Conservation (phyloP, 2,888 invertebrate genomes). For the Drosophila algonquin region DNA sequence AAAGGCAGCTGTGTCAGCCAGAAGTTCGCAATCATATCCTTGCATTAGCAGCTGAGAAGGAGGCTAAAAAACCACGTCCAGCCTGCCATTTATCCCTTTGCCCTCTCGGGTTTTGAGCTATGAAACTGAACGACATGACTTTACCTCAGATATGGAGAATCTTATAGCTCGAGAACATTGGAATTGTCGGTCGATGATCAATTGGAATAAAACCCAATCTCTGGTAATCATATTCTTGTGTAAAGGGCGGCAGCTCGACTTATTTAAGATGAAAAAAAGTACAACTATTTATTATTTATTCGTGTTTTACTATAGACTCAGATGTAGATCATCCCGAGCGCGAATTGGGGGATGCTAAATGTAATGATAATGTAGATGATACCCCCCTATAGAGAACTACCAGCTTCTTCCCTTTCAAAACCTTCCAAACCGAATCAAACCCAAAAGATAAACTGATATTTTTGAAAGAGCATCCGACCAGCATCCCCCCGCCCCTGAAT, state of each 20-base stretch:
- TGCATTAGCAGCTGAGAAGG: not conserved
- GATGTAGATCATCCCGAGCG: no score
- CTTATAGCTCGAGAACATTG: no score
- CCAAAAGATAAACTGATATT: not conserved
- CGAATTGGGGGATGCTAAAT: no score
- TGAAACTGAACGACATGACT: not conserved
- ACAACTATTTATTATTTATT: no score
- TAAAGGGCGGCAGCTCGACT: no score
- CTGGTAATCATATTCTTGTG: no score
- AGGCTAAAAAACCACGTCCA: not conserved
- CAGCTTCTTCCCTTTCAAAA: not conserved
- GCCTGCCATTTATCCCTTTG: not conserved
- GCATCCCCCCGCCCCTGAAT: not conserved
- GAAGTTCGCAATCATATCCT: constrained; percentile 3
- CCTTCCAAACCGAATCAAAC: not conserved
- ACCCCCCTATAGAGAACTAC: no score
- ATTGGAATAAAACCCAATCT: not conserved
- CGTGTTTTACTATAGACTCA: no score
- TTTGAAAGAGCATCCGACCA: not conserved
- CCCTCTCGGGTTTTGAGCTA: not conserved
- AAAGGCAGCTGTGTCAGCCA: constrained; percentile 45
- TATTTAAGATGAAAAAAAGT: no score
- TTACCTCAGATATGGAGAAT: not conserved
- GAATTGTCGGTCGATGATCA: no score
- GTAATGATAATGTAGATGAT: no score